Evolutionary conservation across 92 coral and sea anemone species (phyloP).

Genomic region (Montipora capitata): DNA sequence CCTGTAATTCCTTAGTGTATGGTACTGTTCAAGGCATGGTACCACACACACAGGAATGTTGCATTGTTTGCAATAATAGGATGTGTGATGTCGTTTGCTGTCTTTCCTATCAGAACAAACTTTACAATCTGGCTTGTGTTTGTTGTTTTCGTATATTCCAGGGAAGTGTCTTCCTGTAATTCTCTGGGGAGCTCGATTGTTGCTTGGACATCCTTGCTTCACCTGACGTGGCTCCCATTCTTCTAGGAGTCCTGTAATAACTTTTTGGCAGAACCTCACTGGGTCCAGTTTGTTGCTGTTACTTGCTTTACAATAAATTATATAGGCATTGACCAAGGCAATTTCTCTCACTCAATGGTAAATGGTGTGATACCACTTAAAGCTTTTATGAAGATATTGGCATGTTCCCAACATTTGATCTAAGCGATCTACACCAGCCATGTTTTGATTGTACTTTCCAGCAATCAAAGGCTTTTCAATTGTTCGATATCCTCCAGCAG

Average conservation of each 20-base stretch:
- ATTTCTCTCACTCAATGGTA: constrained; percentile 62
- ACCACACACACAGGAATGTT: constrained; percentile 38
- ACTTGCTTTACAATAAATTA: constrained; percentile 48
- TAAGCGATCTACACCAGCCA: constrained; percentile 73
- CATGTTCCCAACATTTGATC: constrained; percentile 67
- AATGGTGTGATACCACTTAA: constrained; percentile 75
- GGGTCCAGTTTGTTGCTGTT: constrained; percentile 9
- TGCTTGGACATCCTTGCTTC: not conserved
- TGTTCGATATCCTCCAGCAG: constrained; percentile 18
- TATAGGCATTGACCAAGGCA: constrained; percentile 76
- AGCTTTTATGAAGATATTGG: constrained; percentile 65
- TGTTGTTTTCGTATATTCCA: constrained; percentile 55
- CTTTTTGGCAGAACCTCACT: constrained; percentile 35
- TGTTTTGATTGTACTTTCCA: constrained; percentile 58
- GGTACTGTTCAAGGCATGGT: constrained; percentile 60
- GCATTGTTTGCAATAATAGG: constrained; percentile 48
- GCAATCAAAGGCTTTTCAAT: constrained; percentile 49
- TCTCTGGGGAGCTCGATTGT: not conserved
- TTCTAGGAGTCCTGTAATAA: constrained; percentile 44
- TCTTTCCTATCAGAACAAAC: constrained; percentile 62
- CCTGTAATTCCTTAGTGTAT: constrained; percentile 3
- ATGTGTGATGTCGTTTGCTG: constrained; percentile 41
- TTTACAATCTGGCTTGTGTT: constrained; percentile 67
- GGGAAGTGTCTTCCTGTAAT: constrained; percentile 51
- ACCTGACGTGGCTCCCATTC: constrained; percentile 8